Base-by-base conservation (phyloP, 2,888 invertebrate species). In the Trilocha varians region DNA sequence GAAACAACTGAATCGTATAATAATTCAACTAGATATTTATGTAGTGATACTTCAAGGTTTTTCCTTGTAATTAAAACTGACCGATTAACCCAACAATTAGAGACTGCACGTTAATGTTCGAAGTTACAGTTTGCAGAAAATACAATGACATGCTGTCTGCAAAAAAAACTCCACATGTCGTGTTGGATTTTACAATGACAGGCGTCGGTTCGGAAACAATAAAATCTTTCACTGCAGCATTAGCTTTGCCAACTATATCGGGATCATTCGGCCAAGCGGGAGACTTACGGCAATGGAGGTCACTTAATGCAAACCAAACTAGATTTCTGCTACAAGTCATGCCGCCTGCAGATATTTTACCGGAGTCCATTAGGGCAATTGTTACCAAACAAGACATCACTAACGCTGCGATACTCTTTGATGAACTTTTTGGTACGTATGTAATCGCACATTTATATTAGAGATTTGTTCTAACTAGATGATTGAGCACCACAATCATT, bases 321-420 rank as follows among this genome's bases (percentile, higher is more conserved):
- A 90, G 90, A 53, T 96, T 92, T 74, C 78, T 96, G 17, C 79
- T 96, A 6, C 96, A 96, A 80, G 88, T 95, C 34, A 91, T 91
- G 82, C 95, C 96, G 0, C 96, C 96, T 0, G 92, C 93, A 0
- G 96, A 96, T 63, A 84, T 95, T 18, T 90, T 96, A 48, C 93
- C 96, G 0, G 93, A 95, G 71, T 90, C 93, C 1, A 89, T 98
- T 1, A 86, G 95, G 42, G 92, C 94, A 36, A 90, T 97, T 53
- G 93, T 95, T 3, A 86, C 89, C 0, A 89, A 90, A 49, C 92
- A 96, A 76, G 95, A 96, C 63, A 94, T 97, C 42, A 94, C 94
- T 3, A 96, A 96, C 66, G 96, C 96, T 11, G 97, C 95, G 5
- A 94, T 98, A 38, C 87, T 98, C 36, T 97, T 94, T 68, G 97